Conservation (phyloP, 1,140 invertebrate genomes). For the Sitobion miscanthi region DNA sequence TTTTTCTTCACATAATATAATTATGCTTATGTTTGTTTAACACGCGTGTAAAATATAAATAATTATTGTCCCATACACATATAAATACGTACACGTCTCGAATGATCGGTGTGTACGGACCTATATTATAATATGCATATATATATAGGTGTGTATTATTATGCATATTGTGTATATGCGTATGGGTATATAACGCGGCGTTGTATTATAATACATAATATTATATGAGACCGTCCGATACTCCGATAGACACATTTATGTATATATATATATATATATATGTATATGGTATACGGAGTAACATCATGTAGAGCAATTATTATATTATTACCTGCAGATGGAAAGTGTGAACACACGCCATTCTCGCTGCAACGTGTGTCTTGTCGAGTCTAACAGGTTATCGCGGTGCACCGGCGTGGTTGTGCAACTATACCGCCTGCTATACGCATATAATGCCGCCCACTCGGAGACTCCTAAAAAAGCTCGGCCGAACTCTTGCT, state of each 20-base stretch:
- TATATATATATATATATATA: not conserved
- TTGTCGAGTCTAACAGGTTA: slow-evolving; percentile 48
- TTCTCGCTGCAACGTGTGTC: not conserved
- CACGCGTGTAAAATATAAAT: slow-evolving; percentile 45
- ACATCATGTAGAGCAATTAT: slow-evolving; percentile 56
- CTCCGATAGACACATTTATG: not conserved
- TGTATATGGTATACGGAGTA: not conserved
- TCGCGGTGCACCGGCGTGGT: not conserved
- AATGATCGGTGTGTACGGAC: not conserved
- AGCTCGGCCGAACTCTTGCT: not conserved
- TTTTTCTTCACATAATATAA: slow-evolving; percentile 38
- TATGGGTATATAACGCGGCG: not conserved
- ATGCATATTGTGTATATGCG: not conserved
- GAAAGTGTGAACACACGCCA: slow-evolving; percentile 41
- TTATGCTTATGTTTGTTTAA: slow-evolving; percentile 53
- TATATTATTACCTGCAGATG: not conserved
- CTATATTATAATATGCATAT: not conserved
- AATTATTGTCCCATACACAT: slow-evolving; percentile 4
- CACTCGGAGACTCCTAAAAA: slow-evolving; percentile 39
- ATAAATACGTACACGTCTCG: not conserved
- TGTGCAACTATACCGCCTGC: slow-evolving; percentile 25
- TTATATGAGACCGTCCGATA: not conserved
- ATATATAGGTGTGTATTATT: not conserved
- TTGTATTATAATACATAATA: not conserved
- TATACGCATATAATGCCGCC: not conserved